Evolutionary conservation across 2,888 invertebrate genomes (phyloP).

Genomic region (Plagodis dolabraria): DNA sequence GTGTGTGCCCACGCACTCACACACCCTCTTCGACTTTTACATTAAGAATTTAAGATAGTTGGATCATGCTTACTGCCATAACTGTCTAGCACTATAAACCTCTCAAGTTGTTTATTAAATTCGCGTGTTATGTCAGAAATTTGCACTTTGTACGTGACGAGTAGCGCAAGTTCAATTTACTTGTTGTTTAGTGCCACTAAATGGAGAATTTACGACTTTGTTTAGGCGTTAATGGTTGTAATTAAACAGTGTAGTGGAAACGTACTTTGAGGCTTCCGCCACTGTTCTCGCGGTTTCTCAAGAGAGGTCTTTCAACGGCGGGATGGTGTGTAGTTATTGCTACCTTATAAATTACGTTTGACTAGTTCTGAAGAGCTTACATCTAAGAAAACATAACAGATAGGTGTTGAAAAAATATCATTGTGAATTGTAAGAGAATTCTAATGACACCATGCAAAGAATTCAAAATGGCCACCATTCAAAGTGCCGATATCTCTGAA

Average conservation of each 20-base stretch:
- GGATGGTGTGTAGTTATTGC: neutral
- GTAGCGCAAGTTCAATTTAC: conserved; percentile 23
- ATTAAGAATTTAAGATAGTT: too few relatives aligned
- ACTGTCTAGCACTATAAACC: conserved; percentile 19
- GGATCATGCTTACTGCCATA: conserved; percentile 15
- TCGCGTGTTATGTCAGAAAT: conserved; percentile 28
- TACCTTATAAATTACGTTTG: too few relatives aligned
- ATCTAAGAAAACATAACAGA: too few relatives aligned
- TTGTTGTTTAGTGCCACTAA: conserved; percentile 21
- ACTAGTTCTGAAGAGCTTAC: too few relatives aligned
- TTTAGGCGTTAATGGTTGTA: conserved; percentile 16
- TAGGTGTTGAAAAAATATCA: too few relatives aligned
- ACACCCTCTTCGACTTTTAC: too few relatives aligned
- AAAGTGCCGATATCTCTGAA: too few relatives aligned
- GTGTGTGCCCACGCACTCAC: neutral
- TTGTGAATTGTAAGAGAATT: too few relatives aligned
- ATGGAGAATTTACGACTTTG: conserved; percentile 22
- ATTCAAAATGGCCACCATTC: too few relatives aligned
- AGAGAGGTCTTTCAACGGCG: neutral
- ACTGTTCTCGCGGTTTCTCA: neutral
- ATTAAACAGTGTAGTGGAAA: conserved; percentile 9
- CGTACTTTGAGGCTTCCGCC: neutral
- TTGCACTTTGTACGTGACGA: conserved; percentile 31
- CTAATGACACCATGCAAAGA: too few relatives aligned
- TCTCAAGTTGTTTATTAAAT: conserved; percentile 33